phyloP scores from a whole-genome alignment of 2,888 invertebrate species.

The Empis livida region DNA sequence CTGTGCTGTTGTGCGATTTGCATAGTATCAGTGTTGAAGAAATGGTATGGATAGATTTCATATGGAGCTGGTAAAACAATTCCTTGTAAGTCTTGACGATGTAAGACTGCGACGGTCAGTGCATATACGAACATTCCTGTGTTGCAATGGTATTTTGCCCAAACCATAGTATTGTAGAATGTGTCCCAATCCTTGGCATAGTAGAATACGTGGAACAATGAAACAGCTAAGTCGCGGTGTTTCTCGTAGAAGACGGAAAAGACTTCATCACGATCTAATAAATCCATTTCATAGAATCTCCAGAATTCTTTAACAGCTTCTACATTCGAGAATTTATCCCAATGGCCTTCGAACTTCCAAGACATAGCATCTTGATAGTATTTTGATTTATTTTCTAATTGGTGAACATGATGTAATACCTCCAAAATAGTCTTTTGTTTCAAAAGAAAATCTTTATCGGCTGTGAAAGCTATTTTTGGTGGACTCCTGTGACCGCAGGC shows the following conservation, averaged over 20 bases:
- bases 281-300: not conserved
- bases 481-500: constrained; percentile 2
- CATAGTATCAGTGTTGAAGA: constrained; percentile 43
- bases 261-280: constrained; percentile 8
- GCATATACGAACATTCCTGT: constrained; percentile 46
- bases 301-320: constrained; percentile 10
- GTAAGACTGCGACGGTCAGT: constrained; percentile 43
- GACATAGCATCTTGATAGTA: constrained; percentile 6
- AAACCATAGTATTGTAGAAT: constrained; percentile 51
- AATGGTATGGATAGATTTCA: constrained; percentile 49
- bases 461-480: constrained; percentile 6
- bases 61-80: constrained; percentile 48
- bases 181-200: constrained; percentile 54
- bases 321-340: constrained; percentile 5
- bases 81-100: constrained; percentile 41
- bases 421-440: constrained; percentile 12
- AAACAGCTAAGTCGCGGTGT: constrained; percentile 31
- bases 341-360: constrained; percentile 7
- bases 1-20: constrained; percentile 17
- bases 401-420: constrained; percentile 9
- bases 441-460: constrained; percentile 7
- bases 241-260: constrained; percentile 9
- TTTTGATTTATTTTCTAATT: constrained; percentile 9
- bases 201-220: constrained; percentile 49
- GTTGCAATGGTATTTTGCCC: constrained; percentile 47